phyloP scores from a whole-genome alignment of 2,797 vertebrate genomes.

The Hemitrygon akajei region DNA sequence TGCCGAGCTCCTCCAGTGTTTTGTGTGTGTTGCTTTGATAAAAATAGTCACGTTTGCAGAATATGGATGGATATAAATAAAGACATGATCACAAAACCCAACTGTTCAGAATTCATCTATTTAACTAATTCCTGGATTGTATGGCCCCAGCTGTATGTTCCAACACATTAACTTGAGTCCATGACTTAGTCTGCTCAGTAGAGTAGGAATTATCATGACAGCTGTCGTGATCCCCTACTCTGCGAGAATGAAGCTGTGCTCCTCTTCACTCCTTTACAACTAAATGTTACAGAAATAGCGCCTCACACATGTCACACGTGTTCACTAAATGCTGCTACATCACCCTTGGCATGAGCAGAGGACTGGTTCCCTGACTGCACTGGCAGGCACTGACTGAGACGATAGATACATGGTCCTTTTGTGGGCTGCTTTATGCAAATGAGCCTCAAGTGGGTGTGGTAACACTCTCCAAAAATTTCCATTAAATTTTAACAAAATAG shows the following conservation, averaged over 20 bases:
- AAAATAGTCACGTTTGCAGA: neutral
- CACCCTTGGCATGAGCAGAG: neutral
- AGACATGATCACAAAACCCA: neutral
- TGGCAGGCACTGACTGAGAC: neutral
- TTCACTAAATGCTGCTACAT: neutral
- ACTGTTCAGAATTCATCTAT: neutral
- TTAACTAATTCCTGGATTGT: neutral
- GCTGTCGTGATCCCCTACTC: neutral
- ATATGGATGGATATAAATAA: neutral
- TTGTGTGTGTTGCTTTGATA: too few species aligned
- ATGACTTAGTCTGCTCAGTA: neutral
- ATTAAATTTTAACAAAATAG: neutral
- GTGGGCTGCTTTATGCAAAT: too few species aligned
- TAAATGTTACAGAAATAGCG: neutral
- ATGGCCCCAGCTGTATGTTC: neutral
- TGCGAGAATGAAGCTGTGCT: neutral
- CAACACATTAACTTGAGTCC: neutral
- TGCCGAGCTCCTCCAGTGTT: too few species aligned
- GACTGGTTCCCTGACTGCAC: neutral
- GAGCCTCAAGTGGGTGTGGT: neutral
- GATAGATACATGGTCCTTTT: neutral
- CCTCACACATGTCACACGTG: neutral
- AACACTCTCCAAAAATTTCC: neutral
- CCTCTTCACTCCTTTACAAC: neutral
- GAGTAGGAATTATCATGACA: neutral